Evolutionary conservation across 2,113 vertebrate genomes (phyloP).

Genomic region (Spea multiplicata): DNA sequence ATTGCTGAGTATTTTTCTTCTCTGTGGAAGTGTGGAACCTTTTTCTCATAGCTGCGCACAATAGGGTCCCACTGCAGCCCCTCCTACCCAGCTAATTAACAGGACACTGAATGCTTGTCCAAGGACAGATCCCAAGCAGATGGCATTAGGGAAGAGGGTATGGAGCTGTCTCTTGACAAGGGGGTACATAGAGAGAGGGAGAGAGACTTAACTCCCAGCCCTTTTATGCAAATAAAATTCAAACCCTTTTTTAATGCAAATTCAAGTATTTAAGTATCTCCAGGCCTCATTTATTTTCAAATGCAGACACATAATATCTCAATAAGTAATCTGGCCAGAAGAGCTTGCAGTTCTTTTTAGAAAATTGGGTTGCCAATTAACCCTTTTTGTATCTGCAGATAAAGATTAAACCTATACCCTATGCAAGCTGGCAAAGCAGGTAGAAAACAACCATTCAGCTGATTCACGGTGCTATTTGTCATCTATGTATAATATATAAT

Average conservation of each 20-base stretch:
- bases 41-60: conserved; percentile 56
- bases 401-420: too few species aligned
- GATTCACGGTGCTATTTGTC: too few species aligned
- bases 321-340: background rate
- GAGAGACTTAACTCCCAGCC: conserved; percentile 29
- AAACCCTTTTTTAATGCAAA: conserved; percentile 37
- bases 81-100: conserved; percentile 54
- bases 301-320: conserved; percentile 15
- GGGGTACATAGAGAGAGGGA: conserved; percentile 23
- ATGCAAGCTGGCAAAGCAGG: too few species aligned
- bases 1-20: conserved; percentile 53
- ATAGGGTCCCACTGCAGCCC: conserved; percentile 55
- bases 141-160: conserved; percentile 39
- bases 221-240: conserved; percentile 44
- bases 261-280: conserved; percentile 28
- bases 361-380: background rate
- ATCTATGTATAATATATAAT: too few species aligned
- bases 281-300: conserved; percentile 19
- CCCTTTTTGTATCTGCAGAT: background rate
- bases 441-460: too few species aligned
- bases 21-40: conserved; percentile 61
- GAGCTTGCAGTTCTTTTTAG: conserved; percentile 28
- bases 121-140: conserved; percentile 45
- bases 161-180: conserved; percentile 39
- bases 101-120: conserved; percentile 52